Conservation (phyloP, 2,797 vertebrate species). For the Phoeniculus purpureus region DNA sequence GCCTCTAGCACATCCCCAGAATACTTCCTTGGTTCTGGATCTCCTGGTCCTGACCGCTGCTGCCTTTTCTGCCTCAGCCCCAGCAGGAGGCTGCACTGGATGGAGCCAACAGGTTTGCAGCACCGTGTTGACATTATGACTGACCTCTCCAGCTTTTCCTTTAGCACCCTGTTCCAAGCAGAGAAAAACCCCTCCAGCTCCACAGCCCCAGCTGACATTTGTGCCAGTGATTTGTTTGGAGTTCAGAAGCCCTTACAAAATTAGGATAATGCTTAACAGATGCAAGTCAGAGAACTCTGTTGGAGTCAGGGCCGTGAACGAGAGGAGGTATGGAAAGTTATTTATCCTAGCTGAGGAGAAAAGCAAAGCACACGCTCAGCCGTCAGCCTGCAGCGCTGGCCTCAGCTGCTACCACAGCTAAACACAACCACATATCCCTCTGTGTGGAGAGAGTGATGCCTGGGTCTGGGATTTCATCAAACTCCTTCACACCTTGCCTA, state of each 20-base stretch:
- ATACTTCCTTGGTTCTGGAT: no score
- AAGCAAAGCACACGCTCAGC: not conserved
- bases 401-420: not conserved
- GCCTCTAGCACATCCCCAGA: no score
- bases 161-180: not conserved
- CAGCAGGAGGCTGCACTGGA: no score
- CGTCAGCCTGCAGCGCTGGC: not conserved
- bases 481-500: not conserved
- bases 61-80: no score
- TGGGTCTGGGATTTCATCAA: not conserved
- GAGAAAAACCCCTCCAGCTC: not conserved
- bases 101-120: no score
- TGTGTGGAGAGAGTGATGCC: not conserved
- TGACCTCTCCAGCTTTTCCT: not conserved
- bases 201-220: not conserved
- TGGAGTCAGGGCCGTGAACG: not conserved
- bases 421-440: not conserved
- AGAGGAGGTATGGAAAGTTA: not conserved
- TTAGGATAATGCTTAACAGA: slow-evolving; percentile 16
- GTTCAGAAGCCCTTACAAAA: slow-evolving; percentile 14
- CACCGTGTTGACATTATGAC: not conserved
- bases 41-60: not conserved
- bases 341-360: not conserved
- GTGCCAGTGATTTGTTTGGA: not conserved
- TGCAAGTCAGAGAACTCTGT: not conserved